Evolutionary conservation across 2,888 invertebrate species (phyloP).

Genomic region (Tricholauxania praeusta): DNA sequence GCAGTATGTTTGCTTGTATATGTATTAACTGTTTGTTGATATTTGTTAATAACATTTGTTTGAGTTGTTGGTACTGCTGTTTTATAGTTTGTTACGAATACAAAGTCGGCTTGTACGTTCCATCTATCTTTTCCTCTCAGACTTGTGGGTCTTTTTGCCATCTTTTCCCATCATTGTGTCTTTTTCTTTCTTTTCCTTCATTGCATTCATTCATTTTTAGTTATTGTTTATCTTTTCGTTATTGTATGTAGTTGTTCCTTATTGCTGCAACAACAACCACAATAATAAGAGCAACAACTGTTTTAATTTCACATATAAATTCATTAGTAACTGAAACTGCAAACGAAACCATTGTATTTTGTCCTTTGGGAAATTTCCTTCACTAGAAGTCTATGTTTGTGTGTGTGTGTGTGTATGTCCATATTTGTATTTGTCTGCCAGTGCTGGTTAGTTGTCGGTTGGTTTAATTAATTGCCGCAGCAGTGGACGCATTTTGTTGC

Average conservation of each 20-base stretch:
- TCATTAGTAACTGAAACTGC: slow-evolving; percentile 34
- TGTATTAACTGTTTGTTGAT: slow-evolving; percentile 20
- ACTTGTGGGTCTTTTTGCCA: neutral
- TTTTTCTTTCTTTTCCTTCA: slow-evolving; percentile 5
- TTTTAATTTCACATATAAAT: slow-evolving; percentile 32
- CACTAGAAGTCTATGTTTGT: neutral
- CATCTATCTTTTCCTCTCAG: neutral
- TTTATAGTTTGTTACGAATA: neutral
- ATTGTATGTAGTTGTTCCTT: neutral
- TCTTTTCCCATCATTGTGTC: neutral
- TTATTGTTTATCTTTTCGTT: slow-evolving; percentile 25
- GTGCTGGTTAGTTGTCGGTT: neutral
- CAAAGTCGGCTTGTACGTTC: neutral
- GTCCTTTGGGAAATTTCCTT: slow-evolving; percentile 19
- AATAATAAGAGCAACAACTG: slow-evolving; percentile 1
- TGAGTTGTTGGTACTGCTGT: neutral
- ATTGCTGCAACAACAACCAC: neutral
- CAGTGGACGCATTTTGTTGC: slow-evolving; percentile 7
- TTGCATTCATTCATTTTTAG: slow-evolving; percentile 18
- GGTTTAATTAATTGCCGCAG: slow-evolving; percentile 27
- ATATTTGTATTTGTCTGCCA: neutral
- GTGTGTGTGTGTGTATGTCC: neutral
- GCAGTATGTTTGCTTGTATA: slow-evolving; percentile 5
- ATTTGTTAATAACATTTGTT: slow-evolving; percentile 28
- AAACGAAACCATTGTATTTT: slow-evolving; percentile 29